Conservation (phyloP, 2,113 vertebrate genomes). For the Quiscalus mexicanus region DNA sequence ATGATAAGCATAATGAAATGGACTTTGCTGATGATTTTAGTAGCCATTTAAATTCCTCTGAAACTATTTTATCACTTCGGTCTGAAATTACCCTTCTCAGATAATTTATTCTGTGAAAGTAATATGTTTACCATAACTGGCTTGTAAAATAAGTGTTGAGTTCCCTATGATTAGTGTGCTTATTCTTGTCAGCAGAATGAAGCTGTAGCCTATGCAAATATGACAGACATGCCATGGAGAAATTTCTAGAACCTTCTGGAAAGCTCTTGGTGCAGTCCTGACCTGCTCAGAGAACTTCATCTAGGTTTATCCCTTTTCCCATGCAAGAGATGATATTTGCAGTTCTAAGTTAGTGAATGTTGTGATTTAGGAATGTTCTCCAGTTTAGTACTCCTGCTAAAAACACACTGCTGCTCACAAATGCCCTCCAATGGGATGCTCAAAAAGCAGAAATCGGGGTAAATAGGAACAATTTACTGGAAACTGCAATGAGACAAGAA, state of each 20-base stretch:
- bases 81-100: background rate
- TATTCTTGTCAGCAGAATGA: background rate
- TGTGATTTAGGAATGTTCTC: background rate
- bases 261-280: background rate
- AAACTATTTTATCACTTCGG: background rate
- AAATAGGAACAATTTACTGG: background rate
- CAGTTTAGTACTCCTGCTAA: background rate
- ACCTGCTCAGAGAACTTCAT: background rate
- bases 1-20: background rate
- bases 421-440: background rate
- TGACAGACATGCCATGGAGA: background rate
- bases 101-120: background rate
- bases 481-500: background rate
- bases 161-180: background rate
- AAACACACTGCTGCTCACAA: fast-evolving
- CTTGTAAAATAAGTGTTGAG: background rate
- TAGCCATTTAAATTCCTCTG: background rate
- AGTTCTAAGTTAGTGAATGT: background rate
- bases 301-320: background rate
- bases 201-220: background rate
- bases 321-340: background rate
- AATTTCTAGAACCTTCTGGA: background rate
- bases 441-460: background rate
- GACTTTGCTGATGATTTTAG: background rate
- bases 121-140: background rate